Conservation (phyloP, 2,888 invertebrate genomes). For the Meteorus cinctellus region DNA sequence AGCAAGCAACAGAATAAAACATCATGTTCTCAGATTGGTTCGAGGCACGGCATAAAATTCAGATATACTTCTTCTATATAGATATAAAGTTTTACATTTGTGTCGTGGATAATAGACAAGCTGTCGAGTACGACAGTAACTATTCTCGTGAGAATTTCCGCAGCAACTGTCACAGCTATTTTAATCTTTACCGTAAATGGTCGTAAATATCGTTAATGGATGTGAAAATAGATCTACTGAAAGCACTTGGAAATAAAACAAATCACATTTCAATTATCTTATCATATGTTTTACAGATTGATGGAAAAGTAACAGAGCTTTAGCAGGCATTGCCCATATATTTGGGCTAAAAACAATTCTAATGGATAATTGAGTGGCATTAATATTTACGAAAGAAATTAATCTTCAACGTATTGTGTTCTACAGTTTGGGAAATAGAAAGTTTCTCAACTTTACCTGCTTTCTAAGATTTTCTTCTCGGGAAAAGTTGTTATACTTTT, state of each 20-base stretch:
- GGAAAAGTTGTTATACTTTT: too few relatives aligned
- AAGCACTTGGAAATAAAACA: neutral
- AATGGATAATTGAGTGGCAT: too few relatives aligned
- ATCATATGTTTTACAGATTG: too few relatives aligned
- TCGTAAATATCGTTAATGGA: neutral
- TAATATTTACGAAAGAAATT: too few relatives aligned
- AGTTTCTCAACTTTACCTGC: too few relatives aligned
- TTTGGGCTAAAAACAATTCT: too few relatives aligned
- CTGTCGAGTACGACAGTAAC: neutral
- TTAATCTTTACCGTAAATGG: neutral
- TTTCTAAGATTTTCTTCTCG: too few relatives aligned
- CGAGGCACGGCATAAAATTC: constrained; percentile 14
- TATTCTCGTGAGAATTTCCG: constrained; percentile 2
- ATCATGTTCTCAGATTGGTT: constrained; percentile 20
- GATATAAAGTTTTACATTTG: neutral
- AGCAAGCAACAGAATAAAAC: constrained; percentile 35
- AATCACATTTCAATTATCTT: neutral
- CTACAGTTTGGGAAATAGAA: too few relatives aligned
- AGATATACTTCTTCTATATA: neutral
- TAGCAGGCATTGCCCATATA: too few relatives aligned
- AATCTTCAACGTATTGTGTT: too few relatives aligned
- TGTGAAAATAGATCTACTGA: neutral
- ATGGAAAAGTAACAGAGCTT: too few relatives aligned
- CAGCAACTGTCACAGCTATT: neutral
- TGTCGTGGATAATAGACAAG: constrained; percentile 4